These are phyloP conservation scores for Sarcophaga peregrina DNA, from an alignment of 1,140 invertebrate species.

Conservation along the genomic window DNA sequence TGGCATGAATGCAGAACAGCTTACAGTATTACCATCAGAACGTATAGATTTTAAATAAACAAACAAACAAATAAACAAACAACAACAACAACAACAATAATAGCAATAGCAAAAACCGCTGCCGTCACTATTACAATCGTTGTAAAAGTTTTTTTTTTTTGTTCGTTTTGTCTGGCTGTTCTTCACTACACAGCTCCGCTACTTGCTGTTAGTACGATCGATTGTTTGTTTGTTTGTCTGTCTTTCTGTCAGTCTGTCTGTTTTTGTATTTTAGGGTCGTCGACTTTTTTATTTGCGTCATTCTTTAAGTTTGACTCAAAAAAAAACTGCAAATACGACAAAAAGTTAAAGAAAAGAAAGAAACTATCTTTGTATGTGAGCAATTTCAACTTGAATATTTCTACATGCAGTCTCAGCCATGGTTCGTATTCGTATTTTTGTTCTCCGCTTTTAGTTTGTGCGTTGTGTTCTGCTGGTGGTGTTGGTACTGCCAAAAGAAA, in stretches of 20 bases:
- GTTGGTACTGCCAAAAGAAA: neutral
- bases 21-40: slow-evolving; percentile 24
- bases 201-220: too few species aligned
- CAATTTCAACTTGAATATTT: neutral
- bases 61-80: neutral
- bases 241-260: too few species aligned
- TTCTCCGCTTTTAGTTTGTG: neutral
- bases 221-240: neutral
- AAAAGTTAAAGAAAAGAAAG: neutral
- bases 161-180: too few species aligned
- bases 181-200: too few species aligned
- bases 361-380: neutral
- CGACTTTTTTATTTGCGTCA: slow-evolving; percentile 40
- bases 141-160: neutral
- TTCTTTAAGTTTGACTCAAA: slow-evolving; percentile 13
- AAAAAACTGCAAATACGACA: neutral
- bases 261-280: slow-evolving; percentile 26
- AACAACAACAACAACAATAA: neutral
- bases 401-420: neutral
- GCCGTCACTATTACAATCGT: neutral
- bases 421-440: neutral
- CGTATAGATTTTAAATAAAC: slow-evolving; percentile 6
- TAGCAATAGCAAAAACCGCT: neutral
- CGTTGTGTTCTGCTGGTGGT: neutral
- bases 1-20: neutral